These are phyloP conservation scores for Paracyclopina nana DNA, from an alignment of 1,140 invertebrate species.

Conservation along the genomic window DNA sequence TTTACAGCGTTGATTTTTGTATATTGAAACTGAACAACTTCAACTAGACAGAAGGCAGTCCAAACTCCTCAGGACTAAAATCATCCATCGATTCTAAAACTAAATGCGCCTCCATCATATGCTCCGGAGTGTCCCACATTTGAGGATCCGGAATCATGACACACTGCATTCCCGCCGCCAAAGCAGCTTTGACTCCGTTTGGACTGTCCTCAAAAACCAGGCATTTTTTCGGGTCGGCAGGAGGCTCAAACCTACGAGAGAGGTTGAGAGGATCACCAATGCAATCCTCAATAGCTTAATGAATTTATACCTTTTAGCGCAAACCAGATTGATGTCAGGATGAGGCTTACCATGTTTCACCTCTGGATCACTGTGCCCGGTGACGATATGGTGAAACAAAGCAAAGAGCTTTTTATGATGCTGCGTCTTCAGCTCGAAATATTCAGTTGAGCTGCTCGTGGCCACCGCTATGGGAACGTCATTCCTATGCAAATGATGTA, in stretches of 20 bases:
- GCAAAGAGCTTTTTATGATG: conserved; percentile 46
- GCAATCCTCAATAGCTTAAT: too few relatives aligned
- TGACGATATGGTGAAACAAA: conserved; percentile 59
- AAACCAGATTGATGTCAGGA: conserved; percentile 77
- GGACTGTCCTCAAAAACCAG: conserved; percentile 83
- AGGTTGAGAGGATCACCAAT: too few relatives aligned
- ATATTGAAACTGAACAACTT: too few relatives aligned
- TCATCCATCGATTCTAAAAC: conserved; percentile 51
- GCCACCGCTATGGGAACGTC: conserved; percentile 66
- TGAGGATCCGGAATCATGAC: conserved; percentile 61
- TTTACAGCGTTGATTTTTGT: too few relatives aligned
- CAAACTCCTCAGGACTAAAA: conserved; percentile 66
- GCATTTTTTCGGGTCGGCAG: conserved; percentile 44
- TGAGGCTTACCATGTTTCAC: conserved; percentile 75
- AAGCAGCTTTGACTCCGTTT: conserved; percentile 58
- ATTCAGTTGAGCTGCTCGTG: conserved; percentile 57
- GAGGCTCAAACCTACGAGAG: too few relatives aligned
- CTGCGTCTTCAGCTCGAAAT: conserved; percentile 52
- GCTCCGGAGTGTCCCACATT: conserved; percentile 32
- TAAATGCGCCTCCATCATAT: conserved; percentile 41
- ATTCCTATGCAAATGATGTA: conserved; percentile 53
- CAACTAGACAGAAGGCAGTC: conserved; percentile 44
- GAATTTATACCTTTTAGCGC: conserved; percentile 54
- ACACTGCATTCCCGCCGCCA: conserved; percentile 62
- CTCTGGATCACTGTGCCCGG: conserved; percentile 66